These are phyloP conservation scores for Caenorhabditis brenneri DNA, from an alignment of 1,140 invertebrate genomes.

Conservation along the genomic window DNA sequence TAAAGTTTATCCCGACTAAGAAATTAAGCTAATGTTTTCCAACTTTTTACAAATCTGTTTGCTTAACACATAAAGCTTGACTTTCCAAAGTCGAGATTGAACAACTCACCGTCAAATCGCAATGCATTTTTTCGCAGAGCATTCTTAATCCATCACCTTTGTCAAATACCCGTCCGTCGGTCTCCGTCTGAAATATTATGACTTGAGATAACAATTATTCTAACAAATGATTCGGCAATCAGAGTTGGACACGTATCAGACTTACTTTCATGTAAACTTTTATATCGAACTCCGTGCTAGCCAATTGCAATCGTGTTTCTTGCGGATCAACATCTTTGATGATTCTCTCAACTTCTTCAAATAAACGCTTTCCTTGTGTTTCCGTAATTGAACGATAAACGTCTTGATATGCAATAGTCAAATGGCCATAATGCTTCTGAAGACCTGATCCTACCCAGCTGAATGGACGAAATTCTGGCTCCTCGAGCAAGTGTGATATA, in stretches of 20 bases:
- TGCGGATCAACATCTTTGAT: constrained; percentile 64
- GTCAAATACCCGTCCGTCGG: constrained; percentile 66
- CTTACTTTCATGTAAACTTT: constrained; percentile 67
- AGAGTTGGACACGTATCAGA: too few relatives aligned
- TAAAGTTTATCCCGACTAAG: background rate
- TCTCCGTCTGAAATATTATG: constrained; percentile 34
- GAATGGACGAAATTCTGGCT: constrained; percentile 67
- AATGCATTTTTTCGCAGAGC: constrained; percentile 65
- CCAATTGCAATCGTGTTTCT: constrained; percentile 56
- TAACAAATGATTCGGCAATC: too few relatives aligned
- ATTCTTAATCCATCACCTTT: constrained; percentile 69
- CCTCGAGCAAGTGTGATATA: constrained; percentile 64
- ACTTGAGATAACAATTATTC: too few relatives aligned
- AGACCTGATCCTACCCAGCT: constrained; percentile 69
- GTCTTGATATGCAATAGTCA: constrained; percentile 69
- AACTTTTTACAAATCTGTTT: too few relatives aligned
- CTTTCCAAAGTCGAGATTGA: background rate
- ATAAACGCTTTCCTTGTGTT: constrained; percentile 9
- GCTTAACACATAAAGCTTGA: background rate
- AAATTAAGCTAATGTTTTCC: too few relatives aligned
- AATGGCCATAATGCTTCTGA: constrained; percentile 70
- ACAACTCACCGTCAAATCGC: constrained; percentile 56
- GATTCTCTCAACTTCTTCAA: constrained; percentile 64
- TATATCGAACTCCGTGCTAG: constrained; percentile 66
- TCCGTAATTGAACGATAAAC: constrained; percentile 60